Conservation (phyloP, 1,140 invertebrate species). For the Leptonema lineaticorne region DNA sequence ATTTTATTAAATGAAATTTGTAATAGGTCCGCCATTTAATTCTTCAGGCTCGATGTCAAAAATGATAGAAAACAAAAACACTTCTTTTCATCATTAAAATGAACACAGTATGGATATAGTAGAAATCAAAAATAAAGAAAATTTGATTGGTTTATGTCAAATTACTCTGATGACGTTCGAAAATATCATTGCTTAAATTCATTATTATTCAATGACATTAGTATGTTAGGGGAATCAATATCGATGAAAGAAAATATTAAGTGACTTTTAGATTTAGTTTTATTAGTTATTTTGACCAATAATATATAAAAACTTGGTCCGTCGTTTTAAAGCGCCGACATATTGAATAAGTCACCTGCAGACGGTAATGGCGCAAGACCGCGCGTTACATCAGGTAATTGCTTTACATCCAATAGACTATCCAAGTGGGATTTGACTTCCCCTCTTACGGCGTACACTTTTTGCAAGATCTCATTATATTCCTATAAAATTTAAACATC, state of each 20-base stretch:
- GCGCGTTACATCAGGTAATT: constrained; percentile 86
- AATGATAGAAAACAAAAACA: too few species aligned
- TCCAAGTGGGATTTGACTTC: constrained; percentile 91
- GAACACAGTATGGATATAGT: too few species aligned
- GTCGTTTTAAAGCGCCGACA: background rate
- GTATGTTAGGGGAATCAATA: too few species aligned
- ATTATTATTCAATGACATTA: background rate
- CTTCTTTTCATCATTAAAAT: too few species aligned
- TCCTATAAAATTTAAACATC: constrained; percentile 59
- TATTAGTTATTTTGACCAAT: background rate
- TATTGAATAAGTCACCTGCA: constrained; percentile 86
- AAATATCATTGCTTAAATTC: background rate
- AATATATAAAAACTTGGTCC: background rate
- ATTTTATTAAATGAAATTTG: too few species aligned
- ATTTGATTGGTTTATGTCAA: too few species aligned
- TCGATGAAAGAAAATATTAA: constrained; percentile 1
- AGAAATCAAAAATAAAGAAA: too few species aligned
- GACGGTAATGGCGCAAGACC: constrained; percentile 89
- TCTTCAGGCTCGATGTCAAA: too few species aligned
- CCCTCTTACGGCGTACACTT: constrained; percentile 77
- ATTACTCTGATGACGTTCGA: background rate
- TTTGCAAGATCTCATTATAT: constrained; percentile 82
- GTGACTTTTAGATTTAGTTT: background rate
- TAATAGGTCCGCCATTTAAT: too few species aligned
- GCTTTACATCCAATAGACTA: constrained; percentile 88